Evolutionary conservation across 2,113 vertebrate genomes (phyloP).

Genomic region (Triplophysa siluroides): DNA sequence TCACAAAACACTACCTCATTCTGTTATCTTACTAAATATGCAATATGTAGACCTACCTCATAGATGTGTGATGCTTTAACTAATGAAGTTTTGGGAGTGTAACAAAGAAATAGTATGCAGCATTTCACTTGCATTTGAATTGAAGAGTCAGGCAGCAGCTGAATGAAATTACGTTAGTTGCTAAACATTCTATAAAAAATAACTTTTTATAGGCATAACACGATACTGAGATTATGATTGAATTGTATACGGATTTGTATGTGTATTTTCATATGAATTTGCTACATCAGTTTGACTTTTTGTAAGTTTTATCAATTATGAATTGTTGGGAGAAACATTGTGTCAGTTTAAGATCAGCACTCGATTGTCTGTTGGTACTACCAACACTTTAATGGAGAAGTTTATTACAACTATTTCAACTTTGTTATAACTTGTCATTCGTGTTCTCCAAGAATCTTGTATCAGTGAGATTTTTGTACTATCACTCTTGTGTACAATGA

Average conservation of each 20-base stretch:
- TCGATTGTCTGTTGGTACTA: background rate
- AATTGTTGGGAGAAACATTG: background rate
- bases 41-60: slow-evolving; percentile 48
- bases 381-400: slow-evolving; percentile 16
- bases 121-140: background rate
- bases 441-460: background rate
- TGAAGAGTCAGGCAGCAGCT: background rate
- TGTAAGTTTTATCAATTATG: background rate
- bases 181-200: too few relatives aligned
- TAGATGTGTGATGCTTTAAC: background rate
- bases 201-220: too few relatives aligned
- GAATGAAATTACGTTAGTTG: background rate
- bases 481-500: background rate
- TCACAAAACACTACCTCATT: slow-evolving; percentile 45
- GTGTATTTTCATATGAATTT: background rate
- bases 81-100: background rate
- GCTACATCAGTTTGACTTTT: background rate
- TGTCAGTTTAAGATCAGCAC: background rate
- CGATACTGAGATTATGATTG: too few relatives aligned
- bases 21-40: background rate
- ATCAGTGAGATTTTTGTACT: background rate
- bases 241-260: background rate
- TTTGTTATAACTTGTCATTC: background rate
- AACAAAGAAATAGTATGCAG: background rate
- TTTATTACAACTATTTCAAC: background rate